Evolutionary conservation across 2,797 vertebrate genomes (phyloP), one percentile per base, ranked within the genome.

Genomic region (Lepilemur ruficaudatus): DNA sequence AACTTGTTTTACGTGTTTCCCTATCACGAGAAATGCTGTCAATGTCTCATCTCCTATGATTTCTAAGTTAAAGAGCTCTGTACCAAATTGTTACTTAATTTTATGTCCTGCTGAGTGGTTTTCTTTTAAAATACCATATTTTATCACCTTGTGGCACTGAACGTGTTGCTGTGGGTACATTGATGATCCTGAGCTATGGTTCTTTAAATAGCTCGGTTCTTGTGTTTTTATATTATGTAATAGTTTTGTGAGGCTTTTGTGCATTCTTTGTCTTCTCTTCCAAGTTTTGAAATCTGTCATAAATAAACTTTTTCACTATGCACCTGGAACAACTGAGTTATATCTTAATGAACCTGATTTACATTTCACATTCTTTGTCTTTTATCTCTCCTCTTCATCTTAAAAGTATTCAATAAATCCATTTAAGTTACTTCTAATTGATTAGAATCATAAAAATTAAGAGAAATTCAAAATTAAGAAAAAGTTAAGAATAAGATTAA

Each of bases 231-330:
- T 98, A 98, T 98, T 97, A 95, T 97, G 94, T 98, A 96, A 84
- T 92, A 94, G 79, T 98, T 98, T 98, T 98, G 98, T 98, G 98
- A 98, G 84, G 97, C 97, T 95, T 97, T 91, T 98, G 93, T 98
- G 98, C 95, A 96, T 97, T 96, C 82, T 97, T 96, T 95, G 91
- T 97, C 85, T 96, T 98, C 59, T 97, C 82, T 96, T 96, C 78
- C 69, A 22, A 79, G 96, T 98, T 93, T 97, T 98, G 96, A 0
- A 96, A 93, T 79, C 89, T 98, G 98, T 97, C 94, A 75, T 97
- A 98, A 99, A 99, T 99, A 99, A 98, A 98, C 61, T 98, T 98
- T 98, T 98, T 98, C 98, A 98, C 98, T 98, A 98, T 98, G 98
- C 98, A 98, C 96, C 94, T 70, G 92, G 92, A 82, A 95, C 43